Percentiles rank a stretch among this genome's conserved stretches.
phyloP scores from a whole-genome alignment of 2,888 invertebrate genomes.

The Cantharis lateralis region DNA sequence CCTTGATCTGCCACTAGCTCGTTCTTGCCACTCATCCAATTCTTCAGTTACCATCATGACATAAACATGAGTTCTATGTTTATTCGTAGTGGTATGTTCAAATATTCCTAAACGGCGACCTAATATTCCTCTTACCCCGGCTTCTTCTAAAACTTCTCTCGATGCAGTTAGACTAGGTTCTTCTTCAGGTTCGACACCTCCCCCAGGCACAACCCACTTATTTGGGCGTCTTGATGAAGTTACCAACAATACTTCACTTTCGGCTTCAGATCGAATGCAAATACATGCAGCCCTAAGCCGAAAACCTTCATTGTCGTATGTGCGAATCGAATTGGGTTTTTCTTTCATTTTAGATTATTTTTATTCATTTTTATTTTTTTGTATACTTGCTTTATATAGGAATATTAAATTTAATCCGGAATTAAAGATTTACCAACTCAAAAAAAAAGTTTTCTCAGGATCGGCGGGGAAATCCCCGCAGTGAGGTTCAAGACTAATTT shows the following conservation, averaged over 20 bases:
- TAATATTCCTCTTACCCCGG: slow-evolving; percentile 90
- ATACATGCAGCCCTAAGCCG: slow-evolving; percentile 94
- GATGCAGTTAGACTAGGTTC: slow-evolving; percentile 87
- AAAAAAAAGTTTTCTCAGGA: too few species aligned
- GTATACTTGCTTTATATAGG: too few species aligned
- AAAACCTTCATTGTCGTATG: slow-evolving; percentile 95
- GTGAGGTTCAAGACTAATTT: too few species aligned
- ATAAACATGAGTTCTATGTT: slow-evolving; percentile 92
- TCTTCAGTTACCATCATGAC: slow-evolving; percentile 92
- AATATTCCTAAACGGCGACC: slow-evolving; percentile 91
- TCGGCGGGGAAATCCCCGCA: too few species aligned
- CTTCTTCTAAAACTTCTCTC: slow-evolving; percentile 94
- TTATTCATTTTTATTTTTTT: too few species aligned
- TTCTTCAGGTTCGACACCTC: slow-evolving; percentile 95
- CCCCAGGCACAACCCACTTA: slow-evolving; percentile 96
- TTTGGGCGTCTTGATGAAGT: slow-evolving; percentile 89
- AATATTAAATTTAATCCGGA: too few species aligned
- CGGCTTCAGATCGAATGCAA: slow-evolving; percentile 89
- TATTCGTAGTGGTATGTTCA: slow-evolving; percentile 81
- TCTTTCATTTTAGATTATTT: slow-evolving; percentile 77
- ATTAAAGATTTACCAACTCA: too few species aligned
- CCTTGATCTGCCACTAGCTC: slow-evolving; percentile 86
- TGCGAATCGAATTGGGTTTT: slow-evolving; percentile 92
- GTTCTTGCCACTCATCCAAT: slow-evolving; percentile 93
- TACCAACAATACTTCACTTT: slow-evolving; percentile 93